Conservation (phyloP, 30 jellyfish, hydroid and myxozoan genomes). For the Hydractinia echinata region DNA sequence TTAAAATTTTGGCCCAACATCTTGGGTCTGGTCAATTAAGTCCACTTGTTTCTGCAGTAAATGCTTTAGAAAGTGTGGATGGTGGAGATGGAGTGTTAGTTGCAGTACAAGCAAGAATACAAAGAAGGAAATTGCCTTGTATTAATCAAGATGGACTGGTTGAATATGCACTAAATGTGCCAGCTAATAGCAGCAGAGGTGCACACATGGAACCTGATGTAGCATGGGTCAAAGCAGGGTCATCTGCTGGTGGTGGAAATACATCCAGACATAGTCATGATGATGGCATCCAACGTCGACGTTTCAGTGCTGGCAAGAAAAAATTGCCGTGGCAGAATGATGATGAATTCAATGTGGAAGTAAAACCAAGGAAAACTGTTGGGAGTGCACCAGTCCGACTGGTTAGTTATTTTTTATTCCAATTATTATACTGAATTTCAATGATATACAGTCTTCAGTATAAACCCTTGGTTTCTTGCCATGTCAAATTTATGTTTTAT, state of each 20-base stretch:
- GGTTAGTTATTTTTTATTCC: constrained; percentile 34
- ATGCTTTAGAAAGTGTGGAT: constrained; percentile 58
- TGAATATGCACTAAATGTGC: constrained; percentile 62
- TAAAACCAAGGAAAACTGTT: constrained; percentile 50
- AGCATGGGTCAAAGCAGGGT: constrained; percentile 74
- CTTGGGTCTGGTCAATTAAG: constrained; percentile 88
- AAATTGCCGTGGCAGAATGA: constrained; percentile 67
- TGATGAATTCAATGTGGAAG: constrained; percentile 31
- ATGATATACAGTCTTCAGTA: too few species aligned
- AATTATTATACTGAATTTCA: too few species aligned
- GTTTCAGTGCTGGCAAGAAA: constrained; percentile 80
- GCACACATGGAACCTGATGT: constrained; percentile 66
- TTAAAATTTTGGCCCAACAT: constrained; percentile 82
- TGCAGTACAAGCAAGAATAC: constrained; percentile 88
- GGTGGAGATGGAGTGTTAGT: constrained; percentile 82
- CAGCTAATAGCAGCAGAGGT: constrained; percentile 31
- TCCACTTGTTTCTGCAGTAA: constrained; percentile 95
- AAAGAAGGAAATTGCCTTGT: constrained; percentile 69
- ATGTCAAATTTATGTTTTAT: too few species aligned
- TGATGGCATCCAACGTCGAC: constrained; percentile 34
- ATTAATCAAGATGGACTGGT: constrained; percentile 61
- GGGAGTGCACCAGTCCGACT: constrained; percentile 87
- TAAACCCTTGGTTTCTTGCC: too few species aligned
- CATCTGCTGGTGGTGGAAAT: constrained; percentile 33
- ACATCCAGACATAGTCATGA: constrained; percentile 1